phyloP scores from a whole-genome alignment of 2,888 invertebrate species.

The Euphydryas editha region DNA sequence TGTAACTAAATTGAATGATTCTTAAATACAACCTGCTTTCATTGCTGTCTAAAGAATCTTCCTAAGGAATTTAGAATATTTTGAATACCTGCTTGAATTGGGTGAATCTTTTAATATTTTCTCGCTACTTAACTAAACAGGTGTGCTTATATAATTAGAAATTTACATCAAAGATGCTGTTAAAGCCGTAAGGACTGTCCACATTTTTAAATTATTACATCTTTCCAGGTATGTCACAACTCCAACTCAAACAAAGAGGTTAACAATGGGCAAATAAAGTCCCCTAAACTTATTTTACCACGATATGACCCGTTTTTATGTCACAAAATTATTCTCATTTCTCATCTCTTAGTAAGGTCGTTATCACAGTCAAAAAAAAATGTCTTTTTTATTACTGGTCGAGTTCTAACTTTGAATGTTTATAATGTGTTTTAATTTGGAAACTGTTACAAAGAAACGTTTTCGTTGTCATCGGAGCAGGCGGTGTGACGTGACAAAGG shows the following conservation, averaged over 20 bases:
- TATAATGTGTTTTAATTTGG: constrained; percentile 45
- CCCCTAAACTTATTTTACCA: constrained; percentile 54
- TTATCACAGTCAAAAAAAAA: constrained; percentile 50
- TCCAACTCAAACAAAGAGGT: constrained; percentile 61
- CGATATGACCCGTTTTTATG: constrained; percentile 71
- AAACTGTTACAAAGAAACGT: constrained; percentile 46
- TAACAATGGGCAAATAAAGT: constrained; percentile 73
- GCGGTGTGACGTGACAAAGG: constrained; percentile 47
- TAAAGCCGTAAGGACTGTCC: constrained; percentile 55
- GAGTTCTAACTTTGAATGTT: constrained; percentile 47
- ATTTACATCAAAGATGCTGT: constrained; percentile 41
- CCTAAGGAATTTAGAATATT: background rate
- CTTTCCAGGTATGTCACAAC: constrained; percentile 61
- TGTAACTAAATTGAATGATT: background rate
- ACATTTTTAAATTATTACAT: constrained; percentile 69
- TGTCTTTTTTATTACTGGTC: constrained; percentile 59
- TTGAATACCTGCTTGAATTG: background rate
- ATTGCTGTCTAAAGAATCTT: background rate
- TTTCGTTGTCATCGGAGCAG: constrained; percentile 36
- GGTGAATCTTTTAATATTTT: constrained; percentile 1
- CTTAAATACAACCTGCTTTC: background rate
- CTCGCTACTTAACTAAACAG: constrained; percentile 43
- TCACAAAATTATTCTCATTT: constrained; percentile 68
- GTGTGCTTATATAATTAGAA: constrained; percentile 49
- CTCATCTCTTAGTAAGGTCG: constrained; percentile 40